Evolutionary conservation across 64 coral and sea anemone species (phyloP), one percentile per base, ranked within the genome.

Genomic region (Pocillopora damicornis): DNA sequence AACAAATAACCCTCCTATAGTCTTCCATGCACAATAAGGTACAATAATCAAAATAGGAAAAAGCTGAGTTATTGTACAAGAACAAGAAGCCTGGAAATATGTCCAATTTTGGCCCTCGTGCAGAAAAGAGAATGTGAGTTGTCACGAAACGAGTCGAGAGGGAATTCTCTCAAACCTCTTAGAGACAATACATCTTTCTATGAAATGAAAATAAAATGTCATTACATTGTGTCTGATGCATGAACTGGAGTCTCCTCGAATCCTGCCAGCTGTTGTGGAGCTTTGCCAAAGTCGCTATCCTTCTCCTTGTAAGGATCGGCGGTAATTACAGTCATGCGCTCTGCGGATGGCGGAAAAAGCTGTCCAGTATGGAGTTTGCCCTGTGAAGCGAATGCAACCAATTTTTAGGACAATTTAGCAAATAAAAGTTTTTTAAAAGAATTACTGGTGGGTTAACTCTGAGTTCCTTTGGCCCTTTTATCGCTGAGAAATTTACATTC

Each of bases 241-340:
- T 97, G 94, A 36, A 97, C 91, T 0, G 94, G 91, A 8, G 91
- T 97, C 73, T 97, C 94, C 56, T 97, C 94, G 66, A 38, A 88
- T 10, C 91, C 94, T 20, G 94, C 83, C 17, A 97, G 84, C 34
- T 97, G 94, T 62, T 90, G 94, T 30, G 94, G 94, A 9, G 80
- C 94, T 86, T 17, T 64, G 1, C 88, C 75, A 8, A 63, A 74
- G 42, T 61, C 58, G 37, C 72, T 76, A 15, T 77, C 66, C 22
- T 71, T 71, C 12, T 78, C 87, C 83, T 37, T 68, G 80, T 95
- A 95, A 11, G 94, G 94, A 62, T 95, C 94, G 17, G 78, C 75
- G 17, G 71, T 66, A 17, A 95, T 89, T 57, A 95, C 86, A 36
- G 88, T 79, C 59, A 92, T 79, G 25, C 94, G 75, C 81, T 91